phyloP scores from a whole-genome alignment of 2,797 vertebrate species.

The Lacerta agilis region DNA sequence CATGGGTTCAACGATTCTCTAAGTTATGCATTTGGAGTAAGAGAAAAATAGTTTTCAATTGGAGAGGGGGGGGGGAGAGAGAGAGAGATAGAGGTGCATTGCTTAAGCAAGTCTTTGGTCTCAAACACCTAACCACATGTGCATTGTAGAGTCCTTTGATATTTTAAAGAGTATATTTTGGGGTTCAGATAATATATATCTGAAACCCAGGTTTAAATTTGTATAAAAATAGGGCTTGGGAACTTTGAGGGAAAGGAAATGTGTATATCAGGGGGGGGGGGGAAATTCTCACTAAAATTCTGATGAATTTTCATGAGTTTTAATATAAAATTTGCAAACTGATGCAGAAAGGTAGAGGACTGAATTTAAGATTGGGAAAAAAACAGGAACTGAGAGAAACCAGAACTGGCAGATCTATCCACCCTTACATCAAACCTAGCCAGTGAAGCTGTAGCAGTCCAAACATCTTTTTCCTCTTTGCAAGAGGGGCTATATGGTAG shows the following conservation, averaged over 20 bases:
- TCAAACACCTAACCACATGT: neutral
- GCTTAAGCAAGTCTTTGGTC: neutral
- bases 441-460: no score
- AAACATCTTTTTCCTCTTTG: neutral
- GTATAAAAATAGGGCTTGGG: neutral
- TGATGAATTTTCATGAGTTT: no score
- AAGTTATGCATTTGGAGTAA: neutral
- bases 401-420: no score
- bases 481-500: neutral
- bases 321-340: no score
- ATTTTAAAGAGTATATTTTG: neutral
- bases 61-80: no score
- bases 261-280: no score
- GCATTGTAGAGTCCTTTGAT: neutral
- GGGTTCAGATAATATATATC: neutral
- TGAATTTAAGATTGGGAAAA: no score
- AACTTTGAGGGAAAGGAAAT: neutral
- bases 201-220: neutral
- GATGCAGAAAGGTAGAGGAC: no score
- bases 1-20: neutral
- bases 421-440: no score
- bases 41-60: neutral
- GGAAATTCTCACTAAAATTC: no score
- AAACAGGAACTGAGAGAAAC: no score
- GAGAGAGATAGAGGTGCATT: neutral